Conservation (phyloP, 2,888 invertebrate species). For the Rambutsinella grinnellia region DNA sequence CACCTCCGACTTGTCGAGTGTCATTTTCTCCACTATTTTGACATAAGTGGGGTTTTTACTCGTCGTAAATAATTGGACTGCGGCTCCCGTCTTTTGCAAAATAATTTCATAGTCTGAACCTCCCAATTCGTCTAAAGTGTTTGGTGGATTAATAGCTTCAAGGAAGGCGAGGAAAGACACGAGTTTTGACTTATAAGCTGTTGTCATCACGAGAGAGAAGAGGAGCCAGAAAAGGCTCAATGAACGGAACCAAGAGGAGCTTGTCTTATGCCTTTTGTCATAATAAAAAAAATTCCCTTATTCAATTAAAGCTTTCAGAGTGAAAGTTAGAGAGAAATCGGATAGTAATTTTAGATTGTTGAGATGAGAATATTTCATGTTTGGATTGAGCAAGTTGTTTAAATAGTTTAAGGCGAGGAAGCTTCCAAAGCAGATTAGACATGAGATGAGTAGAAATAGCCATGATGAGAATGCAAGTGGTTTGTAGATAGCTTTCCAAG, state of each 20-base stretch:
- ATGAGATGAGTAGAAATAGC: too few species aligned
- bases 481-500: slow-evolving; percentile 53
- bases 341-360: too few species aligned
- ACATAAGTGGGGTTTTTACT: slow-evolving; percentile 3
- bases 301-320: slow-evolving; percentile 29
- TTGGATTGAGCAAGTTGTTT: too few species aligned
- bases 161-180: slow-evolving; percentile 59
- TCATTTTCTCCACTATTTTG: slow-evolving; percentile 19
- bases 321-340: not conserved
- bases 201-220: slow-evolving; percentile 47
- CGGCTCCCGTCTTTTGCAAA: slow-evolving; percentile 22
- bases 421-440: too few species aligned
- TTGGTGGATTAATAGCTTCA: slow-evolving; percentile 31
- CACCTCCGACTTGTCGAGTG: slow-evolving; percentile 1
- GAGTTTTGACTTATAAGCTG: slow-evolving; percentile 56
- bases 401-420: too few species aligned
- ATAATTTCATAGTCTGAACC: slow-evolving; percentile 11
- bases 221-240: slow-evolving; percentile 53
- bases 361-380: too few species aligned
- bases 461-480: slow-evolving; percentile 44
- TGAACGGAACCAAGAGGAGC: not conserved
- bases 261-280: not conserved
- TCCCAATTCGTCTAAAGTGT: slow-evolving; percentile 45
- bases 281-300: too few species aligned
- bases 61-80: slow-evolving; percentile 16